Evolutionary conservation across 2,888 invertebrate genomes (phyloP).

Genomic region (Lasioglossum lativentre): DNA sequence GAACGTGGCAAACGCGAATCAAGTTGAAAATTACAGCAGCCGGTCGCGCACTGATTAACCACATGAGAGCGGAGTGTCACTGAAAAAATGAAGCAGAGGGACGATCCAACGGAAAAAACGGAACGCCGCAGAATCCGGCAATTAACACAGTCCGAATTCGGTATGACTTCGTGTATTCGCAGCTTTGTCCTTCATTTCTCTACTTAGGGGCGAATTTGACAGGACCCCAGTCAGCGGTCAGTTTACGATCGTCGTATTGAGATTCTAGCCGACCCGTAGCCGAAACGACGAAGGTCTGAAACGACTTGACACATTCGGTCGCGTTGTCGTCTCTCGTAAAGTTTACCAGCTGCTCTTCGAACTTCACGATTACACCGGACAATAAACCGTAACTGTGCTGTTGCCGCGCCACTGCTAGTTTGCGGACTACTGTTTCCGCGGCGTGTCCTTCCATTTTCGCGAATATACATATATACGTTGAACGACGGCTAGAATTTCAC

Average conservation of each 20-base stretch:
- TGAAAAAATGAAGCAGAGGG: background rate
- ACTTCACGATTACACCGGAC: slow-evolving; percentile 30
- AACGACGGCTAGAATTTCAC: background rate
- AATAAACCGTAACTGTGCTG: slow-evolving; percentile 14
- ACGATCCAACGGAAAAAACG: background rate
- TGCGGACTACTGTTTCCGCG: slow-evolving; percentile 3
- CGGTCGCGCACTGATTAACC: slow-evolving; percentile 1
- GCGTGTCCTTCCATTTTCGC: background rate
- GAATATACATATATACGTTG: background rate
- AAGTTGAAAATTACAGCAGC: background rate
- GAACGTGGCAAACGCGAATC: background rate
- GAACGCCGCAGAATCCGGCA: background rate
- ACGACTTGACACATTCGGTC: slow-evolving; percentile 15
- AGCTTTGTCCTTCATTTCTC: background rate
- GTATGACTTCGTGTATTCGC: background rate
- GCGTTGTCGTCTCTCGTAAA: slow-evolving; percentile 22
- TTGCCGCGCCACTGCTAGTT: background rate
- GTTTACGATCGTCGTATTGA: slow-evolving; percentile 43
- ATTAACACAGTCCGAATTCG: background rate
- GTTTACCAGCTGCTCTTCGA: slow-evolving; percentile 21
- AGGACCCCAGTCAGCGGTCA: slow-evolving; percentile 27
- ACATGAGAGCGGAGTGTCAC: background rate
- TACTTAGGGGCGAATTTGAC: background rate
- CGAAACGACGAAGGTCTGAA: slow-evolving; percentile 15
- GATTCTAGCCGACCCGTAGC: slow-evolving; percentile 9